Evolutionary conservation across 2,888 invertebrate genomes (phyloP).

Genomic region (Drosophila rellima): DNA sequence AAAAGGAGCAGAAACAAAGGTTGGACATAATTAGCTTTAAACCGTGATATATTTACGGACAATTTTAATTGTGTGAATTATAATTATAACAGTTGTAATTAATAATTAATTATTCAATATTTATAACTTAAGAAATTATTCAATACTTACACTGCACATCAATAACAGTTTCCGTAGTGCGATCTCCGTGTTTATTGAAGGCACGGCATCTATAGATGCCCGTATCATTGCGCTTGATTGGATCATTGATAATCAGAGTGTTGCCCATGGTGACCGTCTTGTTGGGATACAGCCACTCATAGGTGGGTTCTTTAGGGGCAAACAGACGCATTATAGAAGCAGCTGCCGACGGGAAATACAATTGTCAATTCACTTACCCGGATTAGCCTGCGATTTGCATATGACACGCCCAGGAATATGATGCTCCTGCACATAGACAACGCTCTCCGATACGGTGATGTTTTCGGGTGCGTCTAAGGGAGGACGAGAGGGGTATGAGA

Average conservation of each 20-base stretch:
- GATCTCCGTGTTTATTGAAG: constrained; percentile 92
- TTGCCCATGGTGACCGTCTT: constrained; percentile 83
- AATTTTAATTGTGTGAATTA: neutral
- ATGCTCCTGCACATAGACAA: constrained; percentile 86
- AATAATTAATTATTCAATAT: too few relatives aligned
- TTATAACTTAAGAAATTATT: too few relatives aligned
- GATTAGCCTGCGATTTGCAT: constrained; percentile 87
- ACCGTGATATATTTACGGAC: constrained; percentile 88
- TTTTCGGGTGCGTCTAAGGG: constrained; percentile 93
- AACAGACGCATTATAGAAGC: neutral
- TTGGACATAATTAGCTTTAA: constrained; percentile 5
- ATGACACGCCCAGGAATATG: constrained; percentile 86
- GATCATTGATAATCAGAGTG: constrained; percentile 88
- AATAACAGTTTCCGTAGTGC: constrained; percentile 89
- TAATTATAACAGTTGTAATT: neutral
- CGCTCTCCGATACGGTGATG: constrained; percentile 89
- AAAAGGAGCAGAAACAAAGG: constrained; percentile 15
- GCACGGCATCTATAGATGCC: constrained; percentile 93
- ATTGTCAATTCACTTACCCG: constrained; percentile 81
- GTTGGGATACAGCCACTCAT: constrained; percentile 85
- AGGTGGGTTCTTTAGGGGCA: constrained; percentile 78
- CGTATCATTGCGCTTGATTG: constrained; percentile 89
- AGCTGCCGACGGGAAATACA: neutral
- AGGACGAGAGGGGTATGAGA: neutral
- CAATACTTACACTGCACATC: constrained; percentile 94